Evolutionary conservation across 2,888 invertebrate genomes (phyloP).

Genomic region (Meiosimyza platycephala): DNA sequence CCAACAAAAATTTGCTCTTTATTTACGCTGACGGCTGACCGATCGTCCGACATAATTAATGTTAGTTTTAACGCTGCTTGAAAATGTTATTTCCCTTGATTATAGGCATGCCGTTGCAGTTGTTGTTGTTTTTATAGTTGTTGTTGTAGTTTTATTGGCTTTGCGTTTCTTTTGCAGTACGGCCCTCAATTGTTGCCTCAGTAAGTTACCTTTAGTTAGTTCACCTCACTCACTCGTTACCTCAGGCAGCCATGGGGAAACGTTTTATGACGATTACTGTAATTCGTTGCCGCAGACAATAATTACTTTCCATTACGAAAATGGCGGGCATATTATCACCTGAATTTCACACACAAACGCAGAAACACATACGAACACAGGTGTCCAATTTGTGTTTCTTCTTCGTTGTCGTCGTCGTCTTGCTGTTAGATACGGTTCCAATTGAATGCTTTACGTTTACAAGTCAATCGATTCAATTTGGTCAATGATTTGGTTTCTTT

Average conservation of each 20-base stretch:
- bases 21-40: slow-evolving; percentile 46
- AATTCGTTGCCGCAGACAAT: slow-evolving; percentile 65
- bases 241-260: slow-evolving; percentile 65
- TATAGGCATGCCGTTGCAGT: slow-evolving; percentile 37
- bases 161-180: background rate
- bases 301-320: slow-evolving; percentile 67
- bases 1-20: slow-evolving; percentile 39
- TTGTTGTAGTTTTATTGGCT: background rate
- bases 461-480: slow-evolving; percentile 12
- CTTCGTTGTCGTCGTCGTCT: background rate
- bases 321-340: slow-evolving; percentile 67
- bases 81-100: slow-evolving; percentile 63
- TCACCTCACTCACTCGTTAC: slow-evolving; percentile 44
- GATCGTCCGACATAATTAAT: slow-evolving; percentile 58
- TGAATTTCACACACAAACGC: slow-evolving; percentile 61
- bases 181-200: slow-evolving; percentile 38
- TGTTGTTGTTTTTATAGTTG: slow-evolving; percentile 40
- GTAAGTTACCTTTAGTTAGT: too few relatives aligned
- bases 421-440: background rate
- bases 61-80: slow-evolving; percentile 67
- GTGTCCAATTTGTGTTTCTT: slow-evolving; percentile 13
- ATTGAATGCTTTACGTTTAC: slow-evolving; percentile 8
- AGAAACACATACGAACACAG: slow-evolving; percentile 59
- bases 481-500: background rate
- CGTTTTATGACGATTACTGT: slow-evolving; percentile 66